Conservation (phyloP, 2,113 vertebrate genomes). For the Brienomyrus longianalis region DNA sequence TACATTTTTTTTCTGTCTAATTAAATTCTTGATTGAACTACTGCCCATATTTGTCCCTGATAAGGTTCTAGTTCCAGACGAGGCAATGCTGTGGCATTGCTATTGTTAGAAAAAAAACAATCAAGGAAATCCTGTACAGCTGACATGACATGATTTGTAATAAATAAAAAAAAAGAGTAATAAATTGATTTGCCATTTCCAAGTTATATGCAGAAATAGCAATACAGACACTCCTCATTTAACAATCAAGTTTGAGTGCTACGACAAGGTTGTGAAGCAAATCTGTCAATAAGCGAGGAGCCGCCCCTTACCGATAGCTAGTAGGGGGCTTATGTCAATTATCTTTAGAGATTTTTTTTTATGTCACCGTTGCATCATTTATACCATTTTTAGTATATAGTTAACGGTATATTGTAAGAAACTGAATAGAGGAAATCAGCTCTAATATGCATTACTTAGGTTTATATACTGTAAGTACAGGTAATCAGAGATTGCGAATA, state of each 20-base stretch:
- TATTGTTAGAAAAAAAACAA: not conserved
- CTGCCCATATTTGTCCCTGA: not conserved
- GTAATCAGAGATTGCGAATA: not conserved
- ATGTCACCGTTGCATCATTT: not conserved
- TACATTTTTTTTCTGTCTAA: not conserved
- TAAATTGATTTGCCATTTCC: not conserved
- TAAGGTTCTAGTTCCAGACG: not conserved
- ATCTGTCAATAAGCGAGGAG: not conserved
- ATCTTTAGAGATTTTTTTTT: not conserved
- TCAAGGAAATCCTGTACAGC: not conserved
- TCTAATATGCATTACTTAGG: not conserved
- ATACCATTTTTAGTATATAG: not conserved
- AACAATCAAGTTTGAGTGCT: not conserved
- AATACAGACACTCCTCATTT: not conserved
- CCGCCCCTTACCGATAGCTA: not conserved
- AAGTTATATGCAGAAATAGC: not conserved
- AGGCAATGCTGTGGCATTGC: not conserved
- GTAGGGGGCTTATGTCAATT: not conserved
- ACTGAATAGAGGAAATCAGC: not conserved
- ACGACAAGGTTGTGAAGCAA: not conserved
- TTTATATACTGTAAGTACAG: not conserved
- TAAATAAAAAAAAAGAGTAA: not conserved
- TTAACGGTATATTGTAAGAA: not conserved
- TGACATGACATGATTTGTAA: not conserved
- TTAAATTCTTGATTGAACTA: not conserved